Evolutionary conservation across 2,888 invertebrate genomes (phyloP), one percentile per base, ranked within the genome.

Genomic region (Protodeltote pygarga): DNA sequence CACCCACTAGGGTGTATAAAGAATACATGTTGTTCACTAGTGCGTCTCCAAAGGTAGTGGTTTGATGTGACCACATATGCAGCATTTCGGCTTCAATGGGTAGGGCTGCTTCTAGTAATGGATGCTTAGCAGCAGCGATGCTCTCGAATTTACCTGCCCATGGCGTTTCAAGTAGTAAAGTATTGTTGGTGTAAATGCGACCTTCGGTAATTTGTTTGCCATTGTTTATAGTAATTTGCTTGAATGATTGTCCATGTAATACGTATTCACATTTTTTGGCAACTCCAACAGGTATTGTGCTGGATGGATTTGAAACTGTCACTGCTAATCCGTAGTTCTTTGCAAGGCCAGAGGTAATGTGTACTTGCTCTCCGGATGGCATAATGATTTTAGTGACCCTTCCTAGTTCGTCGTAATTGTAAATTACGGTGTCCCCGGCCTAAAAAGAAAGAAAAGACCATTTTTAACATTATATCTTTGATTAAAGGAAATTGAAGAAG

Each of bases 81-180:
- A 97, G 87, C 96, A 97, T 97, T 92, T 97, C 97, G 3, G 97
- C 97, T 90, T 97, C 97, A 0, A 97, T 96, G 0, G 97, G 97
- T 57, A 97, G 81, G 0, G 96, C 95, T 0, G 96, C 95, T 91
- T 97, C 97, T 38, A 97, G 82, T 8, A 97, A 83, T 0, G 97
- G 97, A 85, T 97, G 97, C 35, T 96, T 94, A 0, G 96, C 95
- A 21, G 95, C 94, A 0, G 97, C 96, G 0, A 96, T 94, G 40
- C 96, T 95, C 73, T 95, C 93, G 29, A 96, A 93, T 61, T 94
- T 93, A 1, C 96, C 95, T 25, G 95, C 95, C 87, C 95, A 96
- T 1, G 96, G 95, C 2, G 96, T 94, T 62, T 93, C 94, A 3
- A 96, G 93, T n/a, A 95, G 93, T 17, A 97, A 90, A 1, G 96